phyloP scores from a whole-genome alignment of 2,888 invertebrate species.

The Drosophila mayaguana region DNA sequence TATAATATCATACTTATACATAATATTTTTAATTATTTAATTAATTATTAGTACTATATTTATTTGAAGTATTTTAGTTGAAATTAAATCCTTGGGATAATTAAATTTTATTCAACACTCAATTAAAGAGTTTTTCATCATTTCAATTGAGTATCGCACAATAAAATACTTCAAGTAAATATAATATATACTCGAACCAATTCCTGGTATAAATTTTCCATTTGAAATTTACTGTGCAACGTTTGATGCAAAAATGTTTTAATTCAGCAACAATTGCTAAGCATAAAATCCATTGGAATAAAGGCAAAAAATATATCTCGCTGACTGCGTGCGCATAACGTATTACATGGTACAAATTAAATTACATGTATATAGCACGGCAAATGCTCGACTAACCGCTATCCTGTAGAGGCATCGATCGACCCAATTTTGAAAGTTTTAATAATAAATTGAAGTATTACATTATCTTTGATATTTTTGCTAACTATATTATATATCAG shows the following conservation, averaged over 20 bases:
- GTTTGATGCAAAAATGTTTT: slow-evolving; percentile 32
- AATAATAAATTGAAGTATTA: no score
- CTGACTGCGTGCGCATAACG: slow-evolving; percentile 24
- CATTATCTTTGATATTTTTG: no score
- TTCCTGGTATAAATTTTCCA: slow-evolving; percentile 1
- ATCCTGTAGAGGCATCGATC: background rate
- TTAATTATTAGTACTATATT: no score
- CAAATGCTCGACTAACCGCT: background rate
- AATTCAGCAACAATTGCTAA: slow-evolving; percentile 46
- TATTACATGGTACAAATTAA: slow-evolving; percentile 20
- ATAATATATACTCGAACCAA: background rate
- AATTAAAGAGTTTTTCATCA: background rate
- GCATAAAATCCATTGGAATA: slow-evolving; percentile 20
- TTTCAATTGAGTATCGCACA: background rate
- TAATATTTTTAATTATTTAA: no score
- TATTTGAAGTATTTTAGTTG: no score
- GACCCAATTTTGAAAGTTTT: no score
- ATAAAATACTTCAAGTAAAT: background rate
- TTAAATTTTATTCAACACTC: background rate
- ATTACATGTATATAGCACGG: background rate
- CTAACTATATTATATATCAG: no score
- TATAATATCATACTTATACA: no score
- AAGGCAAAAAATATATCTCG: slow-evolving; percentile 9
- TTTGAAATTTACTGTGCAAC: background rate
- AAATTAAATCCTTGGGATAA: background rate